Base-by-base conservation (phyloP, 2,797 vertebrate species). In the Trematomus bernacchii region DNA sequence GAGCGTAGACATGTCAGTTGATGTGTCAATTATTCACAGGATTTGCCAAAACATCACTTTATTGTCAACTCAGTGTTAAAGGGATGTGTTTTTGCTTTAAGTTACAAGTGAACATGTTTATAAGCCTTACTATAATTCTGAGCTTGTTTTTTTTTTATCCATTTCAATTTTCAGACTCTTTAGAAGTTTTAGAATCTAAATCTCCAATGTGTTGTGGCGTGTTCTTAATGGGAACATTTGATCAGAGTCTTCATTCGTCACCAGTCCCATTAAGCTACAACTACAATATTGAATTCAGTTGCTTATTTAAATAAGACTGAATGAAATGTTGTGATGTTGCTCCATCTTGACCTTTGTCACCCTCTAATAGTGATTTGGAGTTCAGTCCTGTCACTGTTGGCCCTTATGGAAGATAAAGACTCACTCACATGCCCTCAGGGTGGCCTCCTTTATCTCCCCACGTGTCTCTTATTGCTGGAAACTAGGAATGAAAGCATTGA, bases 1-100 rank as follows among this genome's bases (percentile, higher is more conserved):
- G 58, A 73, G 55, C 51, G 42, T 66, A 42, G 77, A 82, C 75
- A 81, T 87, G 82, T 88, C 91, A 86, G 62, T 55, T 86, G 83
- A 92, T 53, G 54, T 79, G 83, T 91, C 85, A 92, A 76, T 91
- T 87, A 91, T 71, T 79, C 72, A 72, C 19, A 16, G 10, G 27
- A 47, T 42, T 59, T 83, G 82, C 79, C 64, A 84, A 86, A 87
- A 84, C 73, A 53, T 65, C 79, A 16, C 44, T 81, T 84, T 43
- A 80, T 33, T 52, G 27, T 61, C 47, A 50, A 30, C 47, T 58
- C 50, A 47, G 19, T 46, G 57, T 66, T 68, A n/a, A 27, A 19
- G 47, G 37, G 61, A 43, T 67, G 62, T 10, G 19, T 47, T 54
- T 71, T 67, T 53, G 13, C 37, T 16, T 21, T 44, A 57, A 21